Evolutionary conservation across 2,113 vertebrate species (phyloP).

Genomic region (Esox niger): DNA sequence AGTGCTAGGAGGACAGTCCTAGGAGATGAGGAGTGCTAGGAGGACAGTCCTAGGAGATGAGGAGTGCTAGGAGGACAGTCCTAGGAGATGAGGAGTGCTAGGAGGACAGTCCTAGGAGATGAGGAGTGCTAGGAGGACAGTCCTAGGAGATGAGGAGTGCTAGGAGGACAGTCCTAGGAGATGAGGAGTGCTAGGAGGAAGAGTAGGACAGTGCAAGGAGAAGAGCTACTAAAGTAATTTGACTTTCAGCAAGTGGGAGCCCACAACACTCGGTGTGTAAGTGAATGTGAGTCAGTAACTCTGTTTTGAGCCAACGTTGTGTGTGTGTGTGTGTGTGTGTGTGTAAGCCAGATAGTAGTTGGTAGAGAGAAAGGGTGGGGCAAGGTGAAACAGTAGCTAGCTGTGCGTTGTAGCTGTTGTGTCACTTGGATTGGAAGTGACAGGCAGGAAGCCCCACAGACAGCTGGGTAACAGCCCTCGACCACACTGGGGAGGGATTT

Average conservation of each 20-base stretch:
- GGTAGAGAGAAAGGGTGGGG: not conserved
- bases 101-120: not conserved
- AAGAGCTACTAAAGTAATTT: slow-evolving; percentile 52
- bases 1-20: no score
- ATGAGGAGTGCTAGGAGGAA: not conserved
- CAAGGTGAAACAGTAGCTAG: not conserved
- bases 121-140: slow-evolving; percentile 29
- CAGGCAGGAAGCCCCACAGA: slow-evolving; percentile 67
- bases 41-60: no score
- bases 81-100: not conserved
- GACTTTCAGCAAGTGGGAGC: slow-evolving; percentile 52
- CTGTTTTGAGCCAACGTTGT: no score
- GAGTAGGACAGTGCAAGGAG: not conserved
- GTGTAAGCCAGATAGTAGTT: not conserved
- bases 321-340: slow-evolving; percentile 4
- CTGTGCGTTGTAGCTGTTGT: slow-evolving; percentile 20
- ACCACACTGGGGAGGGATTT: slow-evolving; percentile 56
- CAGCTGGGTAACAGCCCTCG: slow-evolving; percentile 65
- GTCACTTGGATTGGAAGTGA: slow-evolving; percentile 64
- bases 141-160: no score
- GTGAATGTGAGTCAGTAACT: not conserved
- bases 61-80: no score
- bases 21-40: no score
- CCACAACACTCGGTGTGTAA: slow-evolving; percentile 24
- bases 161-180: not conserved